Percentiles rank a stretch among this genome's conserved stretches.
These are phyloP conservation scores for Lasioglossum oenotherae DNA, from an alignment of 2,888 invertebrate genomes.

Conservation along the genomic window DNA sequence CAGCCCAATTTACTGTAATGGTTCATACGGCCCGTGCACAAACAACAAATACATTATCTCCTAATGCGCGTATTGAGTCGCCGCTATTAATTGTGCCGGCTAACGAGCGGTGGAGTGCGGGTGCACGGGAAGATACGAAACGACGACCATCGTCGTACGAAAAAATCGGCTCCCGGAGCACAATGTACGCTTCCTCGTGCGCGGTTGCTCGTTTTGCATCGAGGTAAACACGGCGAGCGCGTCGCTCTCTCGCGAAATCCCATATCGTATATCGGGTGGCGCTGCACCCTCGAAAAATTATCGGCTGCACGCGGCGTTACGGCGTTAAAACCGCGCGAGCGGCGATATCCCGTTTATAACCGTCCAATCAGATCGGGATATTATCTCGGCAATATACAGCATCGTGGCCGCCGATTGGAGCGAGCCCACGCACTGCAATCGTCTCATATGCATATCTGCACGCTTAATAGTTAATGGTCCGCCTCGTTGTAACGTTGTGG, in stretches of 20 bases:
- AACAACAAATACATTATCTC: constrained; percentile 45
- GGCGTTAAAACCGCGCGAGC: constrained; percentile 62
- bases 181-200: constrained; percentile 55
- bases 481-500: constrained; percentile 62
- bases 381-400: constrained; percentile 76
- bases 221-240: constrained; percentile 30
- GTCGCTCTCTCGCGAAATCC: constrained; percentile 46
- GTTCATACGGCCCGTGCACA: constrained; percentile 2
- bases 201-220: constrained; percentile 43
- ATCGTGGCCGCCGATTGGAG: constrained; percentile 70
- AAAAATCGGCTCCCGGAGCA: not conserved
- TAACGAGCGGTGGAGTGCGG: constrained; percentile 33
- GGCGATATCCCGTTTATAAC: constrained; percentile 71
- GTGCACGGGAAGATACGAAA: not conserved
- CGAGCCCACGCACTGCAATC: constrained; percentile 75
- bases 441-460: constrained; percentile 79
- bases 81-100: constrained; percentile 41
- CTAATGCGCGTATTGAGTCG: constrained; percentile 5
- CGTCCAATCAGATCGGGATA: constrained; percentile 78
- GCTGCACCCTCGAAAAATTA: constrained; percentile 69
- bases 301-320: constrained; percentile 62
- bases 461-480: constrained; percentile 80
- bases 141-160: not conserved
- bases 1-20: constrained; percentile 35
- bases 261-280: constrained; percentile 55